Evolutionary conservation across 2,797 vertebrate genomes (phyloP).

Genomic region (Pipistrellus pygmaeus): DNA sequence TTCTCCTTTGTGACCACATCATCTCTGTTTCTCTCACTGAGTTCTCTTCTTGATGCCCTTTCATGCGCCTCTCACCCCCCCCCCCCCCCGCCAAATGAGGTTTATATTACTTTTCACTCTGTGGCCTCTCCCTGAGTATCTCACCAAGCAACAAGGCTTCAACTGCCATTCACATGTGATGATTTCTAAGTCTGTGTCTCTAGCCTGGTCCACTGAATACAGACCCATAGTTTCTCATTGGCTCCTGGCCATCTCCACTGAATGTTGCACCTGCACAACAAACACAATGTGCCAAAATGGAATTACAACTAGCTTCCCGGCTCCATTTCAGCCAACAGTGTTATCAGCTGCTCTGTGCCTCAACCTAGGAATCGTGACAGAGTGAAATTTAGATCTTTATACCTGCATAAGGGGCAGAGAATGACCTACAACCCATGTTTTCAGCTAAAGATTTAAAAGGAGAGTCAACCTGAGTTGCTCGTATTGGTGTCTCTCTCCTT

Average conservation of each 20-base stretch:
- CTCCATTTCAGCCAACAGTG: not conserved
- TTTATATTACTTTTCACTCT: not conserved
- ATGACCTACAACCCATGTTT: not conserved
- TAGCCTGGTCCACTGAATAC: not conserved
- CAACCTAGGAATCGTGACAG: not conserved
- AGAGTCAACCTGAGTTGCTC: not conserved
- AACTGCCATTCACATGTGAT: not conserved
- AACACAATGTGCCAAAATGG: not conserved
- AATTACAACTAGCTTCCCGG: not conserved
- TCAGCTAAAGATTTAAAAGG: slow-evolving; percentile 21
- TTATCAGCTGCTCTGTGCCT: not conserved
- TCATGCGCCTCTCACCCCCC: not conserved
- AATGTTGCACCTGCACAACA: too few relatives aligned
- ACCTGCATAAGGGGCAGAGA: not conserved
- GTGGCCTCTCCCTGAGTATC: not conserved
- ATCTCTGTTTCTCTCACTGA: not conserved
- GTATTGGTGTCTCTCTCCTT: not conserved
- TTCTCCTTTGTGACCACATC: not conserved
- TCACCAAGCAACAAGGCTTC: not conserved
- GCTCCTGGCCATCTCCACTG: not conserved
- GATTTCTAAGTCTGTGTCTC: not conserved
- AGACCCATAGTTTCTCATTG: not conserved
- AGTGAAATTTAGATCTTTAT: not conserved
- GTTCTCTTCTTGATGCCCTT: not conserved
- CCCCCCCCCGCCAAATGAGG: not conserved